phyloP scores from a whole-genome alignment of 35 echinoderm and acorn worm species.

The Lytechinus variegatus region DNA sequence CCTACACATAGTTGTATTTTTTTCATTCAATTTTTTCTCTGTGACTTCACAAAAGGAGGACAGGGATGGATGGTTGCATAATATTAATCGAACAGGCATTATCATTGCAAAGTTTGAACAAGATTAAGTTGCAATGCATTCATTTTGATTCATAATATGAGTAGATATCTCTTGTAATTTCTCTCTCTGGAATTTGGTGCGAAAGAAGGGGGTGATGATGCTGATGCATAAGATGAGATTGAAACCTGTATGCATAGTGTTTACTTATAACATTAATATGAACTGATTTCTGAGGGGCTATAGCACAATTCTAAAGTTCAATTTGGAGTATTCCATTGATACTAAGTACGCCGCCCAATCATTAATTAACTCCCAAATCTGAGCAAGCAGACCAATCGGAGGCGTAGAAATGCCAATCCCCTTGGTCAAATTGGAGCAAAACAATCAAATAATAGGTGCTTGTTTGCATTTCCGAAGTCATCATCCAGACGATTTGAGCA shows the following conservation, averaged over 20 bases:
- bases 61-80: no score
- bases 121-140: no score
- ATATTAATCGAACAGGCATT: no score
- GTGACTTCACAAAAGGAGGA: no score
- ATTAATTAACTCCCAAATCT: conserved; percentile 18
- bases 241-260: no score
- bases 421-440: conserved; percentile 43
- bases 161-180: no score
- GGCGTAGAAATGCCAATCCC: conserved; percentile 39
- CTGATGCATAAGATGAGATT: no score
- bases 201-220: neutral
- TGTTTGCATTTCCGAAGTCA: conserved; percentile 38
- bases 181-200: neutral
- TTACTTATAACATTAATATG: neutral
- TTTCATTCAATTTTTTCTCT: no score
- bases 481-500: conserved; percentile 41
- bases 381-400: conserved; percentile 17
- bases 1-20: no score
- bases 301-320: neutral
- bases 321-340: conserved; percentile 13
- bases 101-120: no score
- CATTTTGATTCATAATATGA: no score
- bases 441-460: conserved; percentile 52
- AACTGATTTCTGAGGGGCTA: neutral
- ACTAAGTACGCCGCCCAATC: conserved; percentile 10